phyloP scores from a whole-genome alignment of 92 coral and sea anemone genomes.

The Phymanthus crucifer region DNA sequence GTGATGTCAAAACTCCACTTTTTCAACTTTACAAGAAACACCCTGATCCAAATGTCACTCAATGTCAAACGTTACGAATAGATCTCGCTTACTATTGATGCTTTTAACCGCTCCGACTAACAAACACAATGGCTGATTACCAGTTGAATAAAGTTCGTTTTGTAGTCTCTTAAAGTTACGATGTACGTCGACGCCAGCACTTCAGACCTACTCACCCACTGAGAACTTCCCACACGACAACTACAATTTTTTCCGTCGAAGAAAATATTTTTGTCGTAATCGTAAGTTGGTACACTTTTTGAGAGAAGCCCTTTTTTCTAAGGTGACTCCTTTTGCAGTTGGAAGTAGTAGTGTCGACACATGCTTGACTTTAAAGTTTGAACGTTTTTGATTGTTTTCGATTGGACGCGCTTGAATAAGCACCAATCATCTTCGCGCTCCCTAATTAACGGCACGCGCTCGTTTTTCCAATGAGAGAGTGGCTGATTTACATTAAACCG shows the following conservation, averaged over 20 bases:
- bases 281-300: not conserved
- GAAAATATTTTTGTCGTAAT: not conserved
- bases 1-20: not conserved
- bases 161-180: not conserved
- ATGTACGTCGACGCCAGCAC: not conserved
- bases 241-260: not conserved
- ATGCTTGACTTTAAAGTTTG: slow-evolving; percentile 22
- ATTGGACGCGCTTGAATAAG: slow-evolving; percentile 42
- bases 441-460: slow-evolving; percentile 78
- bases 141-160: slow-evolving; percentile 9
- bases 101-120: not conserved
- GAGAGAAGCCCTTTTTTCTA: not conserved
- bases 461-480: slow-evolving; percentile 24
- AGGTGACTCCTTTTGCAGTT: not conserved
- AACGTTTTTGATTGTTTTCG: slow-evolving; percentile 42
- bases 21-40: not conserved
- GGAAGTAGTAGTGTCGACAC: slow-evolving; percentile 4
- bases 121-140: slow-evolving; percentile 5
- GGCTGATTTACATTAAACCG: slow-evolving; percentile 47
- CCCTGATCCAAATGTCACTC: not conserved
- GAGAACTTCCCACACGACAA: not conserved
- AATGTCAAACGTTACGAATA: not conserved
- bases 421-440: slow-evolving; percentile 43
- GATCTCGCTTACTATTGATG: not conserved
- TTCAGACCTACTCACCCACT: slow-evolving; percentile 4